Base-by-base conservation (phyloP, 1,140 invertebrate species). In the Hyles euphorbiae region DNA sequence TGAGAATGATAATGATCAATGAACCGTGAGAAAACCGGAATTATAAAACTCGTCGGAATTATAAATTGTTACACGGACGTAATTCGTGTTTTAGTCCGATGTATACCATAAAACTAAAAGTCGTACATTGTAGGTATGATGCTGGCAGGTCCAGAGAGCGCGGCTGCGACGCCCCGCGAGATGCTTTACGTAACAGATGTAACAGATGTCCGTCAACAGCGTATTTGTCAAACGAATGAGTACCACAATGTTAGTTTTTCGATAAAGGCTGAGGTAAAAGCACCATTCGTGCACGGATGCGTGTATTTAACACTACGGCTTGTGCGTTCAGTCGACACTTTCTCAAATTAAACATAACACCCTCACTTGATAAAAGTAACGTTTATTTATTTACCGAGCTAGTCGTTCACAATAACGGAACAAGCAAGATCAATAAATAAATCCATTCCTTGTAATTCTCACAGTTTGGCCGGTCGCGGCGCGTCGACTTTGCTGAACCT, bases 361-460 rank as follows among this genome's bases (percentile, higher is more conserved):
- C 11, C 36, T 45, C 43, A 54, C 45, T 52, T 43, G 55, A 63
- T 70, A 69, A 53, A 65, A 63, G 70, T 48, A 51, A 61, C 58
- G 60, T 72, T 68, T 76, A 74, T 78, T 72, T 78, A 73, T 76
- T 74, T 76, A 73, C 65, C 12, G 56, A 64, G 53, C 46, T 56
- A 52, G 60, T 56, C 60, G 61, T 51, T 68, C 67, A 74, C 70
- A 78, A 75, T 83, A 87, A 87, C 81, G 79, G 81, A 78, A 81
- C 76, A 81, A 73, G 67, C 53, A 74, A 77, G 67, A 78, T 80
- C 80, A 83, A 83, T 86, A 85, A 84, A 87, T 87, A 86, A 83
- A 87, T 85, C 81, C 74, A 78, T 87, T 86, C 74, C 81, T 74
- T 82, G 83, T 87, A 83, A 85, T 81, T 86, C 84, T 84, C 83